These are phyloP conservation scores for Nineta flava DNA, from an alignment of 2,888 invertebrate genomes.

Conservation along the genomic window DNA sequence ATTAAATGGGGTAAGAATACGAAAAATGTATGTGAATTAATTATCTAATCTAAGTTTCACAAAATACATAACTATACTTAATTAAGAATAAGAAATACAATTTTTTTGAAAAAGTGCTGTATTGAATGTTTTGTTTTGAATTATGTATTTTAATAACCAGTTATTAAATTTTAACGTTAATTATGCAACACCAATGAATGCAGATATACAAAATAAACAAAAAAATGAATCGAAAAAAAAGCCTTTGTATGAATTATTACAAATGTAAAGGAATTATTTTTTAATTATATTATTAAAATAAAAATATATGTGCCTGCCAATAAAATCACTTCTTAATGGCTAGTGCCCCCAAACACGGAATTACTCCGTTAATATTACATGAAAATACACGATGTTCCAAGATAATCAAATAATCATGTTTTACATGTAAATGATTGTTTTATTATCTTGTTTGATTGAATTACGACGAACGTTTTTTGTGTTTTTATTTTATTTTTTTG, in stretches of 20 bases:
- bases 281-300: background rate
- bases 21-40: slow-evolving; percentile 1
- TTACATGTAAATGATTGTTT: background rate
- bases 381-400: background rate
- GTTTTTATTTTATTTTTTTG: background rate
- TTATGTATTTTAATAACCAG: background rate
- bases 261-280: background rate
- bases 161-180: background rate
- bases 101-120: background rate
- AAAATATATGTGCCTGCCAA: background rate
- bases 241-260: background rate
- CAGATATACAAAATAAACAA: background rate
- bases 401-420: no score
- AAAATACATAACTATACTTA: background rate
- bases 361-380: background rate
- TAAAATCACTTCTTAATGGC: background rate
- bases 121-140: background rate
- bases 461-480: background rate
- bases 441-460: background rate
- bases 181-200: slow-evolving; percentile 2
- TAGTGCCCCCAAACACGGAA: background rate
- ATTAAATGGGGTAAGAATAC: background rate
- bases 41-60: background rate
- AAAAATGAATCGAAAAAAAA: background rate
- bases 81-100: slow-evolving; percentile 2